A percentile compares a stretch with the other conserved stretches of the same genome.
phyloP scores from a whole-genome alignment of 2,797 vertebrate species.

The Onychomys torridus region DNA sequence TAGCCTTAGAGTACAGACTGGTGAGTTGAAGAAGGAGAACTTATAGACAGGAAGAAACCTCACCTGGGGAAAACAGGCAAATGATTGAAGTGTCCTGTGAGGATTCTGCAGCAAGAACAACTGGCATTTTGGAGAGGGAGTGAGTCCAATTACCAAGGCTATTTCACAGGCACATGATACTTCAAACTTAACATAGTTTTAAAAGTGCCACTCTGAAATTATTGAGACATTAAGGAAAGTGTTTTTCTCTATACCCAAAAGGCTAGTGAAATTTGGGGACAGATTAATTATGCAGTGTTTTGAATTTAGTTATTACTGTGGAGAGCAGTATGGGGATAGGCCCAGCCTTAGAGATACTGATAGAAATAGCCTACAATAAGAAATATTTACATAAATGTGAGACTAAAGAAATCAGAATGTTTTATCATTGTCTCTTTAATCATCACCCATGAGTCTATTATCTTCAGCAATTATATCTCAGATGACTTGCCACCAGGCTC shows the following conservation, averaged over 20 bases:
- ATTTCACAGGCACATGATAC: neutral
- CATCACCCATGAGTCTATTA: conserved; percentile 45
- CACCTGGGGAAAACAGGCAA: neutral
- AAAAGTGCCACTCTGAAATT: neutral
- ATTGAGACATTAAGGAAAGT: neutral
- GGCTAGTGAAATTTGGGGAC: neutral
- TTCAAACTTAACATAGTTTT: neutral
- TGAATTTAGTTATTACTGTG: conserved; percentile 15
- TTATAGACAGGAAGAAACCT: neutral
- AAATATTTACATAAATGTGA: conserved; percentile 63
- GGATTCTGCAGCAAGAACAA: neutral
- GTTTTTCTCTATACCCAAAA: conserved; percentile 15
- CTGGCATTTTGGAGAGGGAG: neutral
- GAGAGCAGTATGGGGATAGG: conserved; percentile 26
- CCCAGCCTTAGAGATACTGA: neutral
- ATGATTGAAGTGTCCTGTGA: neutral
- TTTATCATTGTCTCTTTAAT: conserved; percentile 33
- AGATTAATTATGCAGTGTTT: conserved; percentile 22
- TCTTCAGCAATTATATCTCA: conserved; percentile 59
- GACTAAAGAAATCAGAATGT: conserved; percentile 49
- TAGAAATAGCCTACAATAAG: conserved; percentile 5
- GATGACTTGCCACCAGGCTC: conserved; percentile 63
- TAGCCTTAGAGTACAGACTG: neutral
- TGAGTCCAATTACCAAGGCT: neutral
- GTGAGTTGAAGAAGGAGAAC: neutral